These are phyloP conservation scores for Frieseomelitta varia DNA, from an alignment of 1,140 invertebrate species.

Conservation along the genomic window DNA sequence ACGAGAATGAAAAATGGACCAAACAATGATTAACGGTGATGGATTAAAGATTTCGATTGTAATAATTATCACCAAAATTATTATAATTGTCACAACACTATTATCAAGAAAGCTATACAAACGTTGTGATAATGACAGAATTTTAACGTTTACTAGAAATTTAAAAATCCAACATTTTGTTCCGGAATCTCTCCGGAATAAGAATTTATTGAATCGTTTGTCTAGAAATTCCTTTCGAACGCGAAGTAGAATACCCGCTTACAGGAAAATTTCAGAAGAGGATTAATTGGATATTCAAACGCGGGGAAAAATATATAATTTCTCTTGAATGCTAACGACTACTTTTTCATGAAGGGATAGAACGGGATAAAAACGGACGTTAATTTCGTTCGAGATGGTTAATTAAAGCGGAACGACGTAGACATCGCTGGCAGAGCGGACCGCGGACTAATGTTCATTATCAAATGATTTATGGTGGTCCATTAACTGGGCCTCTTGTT, in stretches of 20 bases:
- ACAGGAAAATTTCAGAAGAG: not conserved
- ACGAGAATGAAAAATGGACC: too few species aligned
- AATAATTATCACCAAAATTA: too few species aligned
- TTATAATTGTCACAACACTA: too few species aligned
- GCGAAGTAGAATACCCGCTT: not conserved
- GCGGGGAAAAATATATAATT: not conserved
- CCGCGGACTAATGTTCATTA: constrained; percentile 18
- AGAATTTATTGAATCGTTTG: too few species aligned
- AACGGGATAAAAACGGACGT: not conserved
- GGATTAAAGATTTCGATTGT: too few species aligned
- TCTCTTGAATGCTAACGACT: too few species aligned
- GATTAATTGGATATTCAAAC: not conserved
- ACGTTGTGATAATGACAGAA: too few species aligned
- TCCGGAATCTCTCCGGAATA: too few species aligned
- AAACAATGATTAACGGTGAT: too few species aligned
- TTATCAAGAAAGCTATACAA: too few species aligned
- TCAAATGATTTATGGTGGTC: constrained; percentile 16
- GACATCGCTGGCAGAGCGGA: not conserved
- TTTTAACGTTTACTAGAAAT: too few species aligned
- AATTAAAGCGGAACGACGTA: not conserved
- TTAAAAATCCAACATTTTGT: too few species aligned
- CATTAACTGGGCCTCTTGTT: constrained; percentile 27
- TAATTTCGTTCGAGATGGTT: not conserved
- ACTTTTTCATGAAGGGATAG: not conserved
- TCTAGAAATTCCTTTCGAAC: not conserved